Percentiles rank a stretch among this genome's conserved stretches.
phyloP scores from a whole-genome alignment of 1,140 invertebrate genomes.

The Polypedilum vanderplanki region DNA sequence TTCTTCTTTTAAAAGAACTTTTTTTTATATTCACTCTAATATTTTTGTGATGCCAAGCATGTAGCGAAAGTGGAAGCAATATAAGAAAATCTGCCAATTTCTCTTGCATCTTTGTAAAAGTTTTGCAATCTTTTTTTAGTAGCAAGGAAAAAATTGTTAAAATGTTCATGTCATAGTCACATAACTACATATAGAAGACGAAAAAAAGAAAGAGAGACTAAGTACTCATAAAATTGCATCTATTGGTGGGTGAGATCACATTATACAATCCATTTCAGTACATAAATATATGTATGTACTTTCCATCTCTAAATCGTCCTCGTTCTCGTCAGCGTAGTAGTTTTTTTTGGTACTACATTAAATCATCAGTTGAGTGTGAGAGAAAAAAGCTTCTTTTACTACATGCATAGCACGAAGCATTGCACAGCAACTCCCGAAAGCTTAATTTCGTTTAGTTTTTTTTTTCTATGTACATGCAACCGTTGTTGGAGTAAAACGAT shows the following conservation, averaged over 20 bases:
- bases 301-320: not conserved
- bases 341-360: no score
- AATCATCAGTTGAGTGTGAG: not conserved
- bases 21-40: not conserved
- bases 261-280: not conserved
- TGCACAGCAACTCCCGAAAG: conserved; percentile 21
- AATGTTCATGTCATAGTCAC: not conserved
- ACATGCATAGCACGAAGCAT: not conserved
- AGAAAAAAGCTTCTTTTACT: not conserved
- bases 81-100: not conserved
- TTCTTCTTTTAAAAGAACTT: not conserved
- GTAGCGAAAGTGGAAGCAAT: not conserved
- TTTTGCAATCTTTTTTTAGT: not conserved
- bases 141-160: not conserved
- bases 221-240: conserved; percentile 4
- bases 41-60: not conserved
- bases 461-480: not conserved
- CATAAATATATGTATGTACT: not conserved
- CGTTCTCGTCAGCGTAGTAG: not conserved
- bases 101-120: not conserved
- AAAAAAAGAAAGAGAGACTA: not conserved
- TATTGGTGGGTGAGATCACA: conserved; percentile 7
- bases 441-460: conserved; percentile 2
- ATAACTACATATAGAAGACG: not conserved
- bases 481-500: conserved; percentile 2